Evolutionary conservation across 1,140 invertebrate species (phyloP).

Genomic region (Drosophila pallidifrons): DNA sequence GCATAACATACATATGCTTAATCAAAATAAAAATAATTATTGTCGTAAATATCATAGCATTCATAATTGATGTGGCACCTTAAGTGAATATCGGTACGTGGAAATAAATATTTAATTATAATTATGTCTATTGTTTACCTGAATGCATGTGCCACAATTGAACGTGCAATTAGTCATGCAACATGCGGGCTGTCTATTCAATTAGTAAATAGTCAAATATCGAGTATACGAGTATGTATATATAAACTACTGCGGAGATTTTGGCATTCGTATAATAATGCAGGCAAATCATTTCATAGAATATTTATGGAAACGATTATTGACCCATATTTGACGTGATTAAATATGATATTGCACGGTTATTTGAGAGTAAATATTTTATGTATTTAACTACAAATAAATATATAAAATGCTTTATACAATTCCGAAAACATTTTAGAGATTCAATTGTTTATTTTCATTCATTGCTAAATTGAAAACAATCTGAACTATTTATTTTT

Average conservation of each 20-base stretch:
- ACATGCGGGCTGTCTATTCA: slow-evolving; percentile 25
- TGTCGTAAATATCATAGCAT: no score
- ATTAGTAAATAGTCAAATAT: slow-evolving; percentile 18
- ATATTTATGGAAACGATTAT: not conserved
- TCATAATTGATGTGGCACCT: not conserved
- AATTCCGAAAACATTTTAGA: no score
- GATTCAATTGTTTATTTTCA: no score
- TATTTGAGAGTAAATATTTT: no score
- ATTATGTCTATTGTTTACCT: slow-evolving; percentile 20
- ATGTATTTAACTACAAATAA: no score
- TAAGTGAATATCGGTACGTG: not conserved
- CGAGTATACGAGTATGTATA: slow-evolving; percentile 1
- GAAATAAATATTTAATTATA: slow-evolving; percentile 31
- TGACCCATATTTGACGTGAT: not conserved
- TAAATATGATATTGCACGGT: not conserved
- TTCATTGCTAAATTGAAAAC: no score
- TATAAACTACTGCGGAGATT: slow-evolving; percentile 4
- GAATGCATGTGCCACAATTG: slow-evolving; percentile 25
- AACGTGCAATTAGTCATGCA: slow-evolving; percentile 27
- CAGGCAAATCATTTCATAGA: not conserved
- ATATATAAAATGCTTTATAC: no score
- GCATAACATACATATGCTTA: no score
- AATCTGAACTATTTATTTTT: no score
- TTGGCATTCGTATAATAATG: slow-evolving; percentile 27
- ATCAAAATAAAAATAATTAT: no score